Evolutionary conservation across 1,140 invertebrate genomes (phyloP).

Genomic region (Brachionus calyciflorus): DNA sequence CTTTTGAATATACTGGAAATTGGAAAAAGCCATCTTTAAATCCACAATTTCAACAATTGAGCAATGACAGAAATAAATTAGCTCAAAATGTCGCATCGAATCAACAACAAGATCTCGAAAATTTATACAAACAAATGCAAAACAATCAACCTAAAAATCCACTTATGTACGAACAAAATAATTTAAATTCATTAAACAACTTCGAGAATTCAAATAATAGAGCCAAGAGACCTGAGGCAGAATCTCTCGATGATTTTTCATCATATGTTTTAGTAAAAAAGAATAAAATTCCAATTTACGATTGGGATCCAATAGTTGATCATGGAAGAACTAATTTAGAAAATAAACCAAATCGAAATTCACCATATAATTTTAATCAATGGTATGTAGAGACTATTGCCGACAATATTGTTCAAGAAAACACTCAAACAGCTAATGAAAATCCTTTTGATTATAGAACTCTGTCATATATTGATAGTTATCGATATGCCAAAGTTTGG

Average conservation of each 20-base stretch:
- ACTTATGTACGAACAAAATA: background rate
- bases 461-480: conserved; percentile 27
- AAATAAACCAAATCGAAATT: conserved; percentile 10
- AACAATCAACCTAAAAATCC: background rate
- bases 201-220: background rate
- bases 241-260: conserved; percentile 14
- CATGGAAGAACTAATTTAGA: background rate
- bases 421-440: background rate
- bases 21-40: background rate
- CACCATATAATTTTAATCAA: conserved; percentile 27
- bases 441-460: conserved; percentile 34
- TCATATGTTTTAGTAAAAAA: background rate
- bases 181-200: background rate
- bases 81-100: background rate
- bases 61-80: conserved; percentile 6
- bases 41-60: conserved; percentile 2
- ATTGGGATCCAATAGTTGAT: conserved; percentile 43
- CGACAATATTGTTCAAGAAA: background rate
- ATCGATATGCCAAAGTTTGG: conserved; percentile 42
- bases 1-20: conserved; percentile 4
- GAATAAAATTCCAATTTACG: conserved; percentile 44
- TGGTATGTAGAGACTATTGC: conserved; percentile 39
- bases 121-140: background rate
- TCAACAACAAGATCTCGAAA: too few relatives aligned
- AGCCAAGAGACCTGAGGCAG: background rate